Evolutionary conservation across 2,888 invertebrate species (phyloP).

Genomic region (Gryllus longicercus): DNA sequence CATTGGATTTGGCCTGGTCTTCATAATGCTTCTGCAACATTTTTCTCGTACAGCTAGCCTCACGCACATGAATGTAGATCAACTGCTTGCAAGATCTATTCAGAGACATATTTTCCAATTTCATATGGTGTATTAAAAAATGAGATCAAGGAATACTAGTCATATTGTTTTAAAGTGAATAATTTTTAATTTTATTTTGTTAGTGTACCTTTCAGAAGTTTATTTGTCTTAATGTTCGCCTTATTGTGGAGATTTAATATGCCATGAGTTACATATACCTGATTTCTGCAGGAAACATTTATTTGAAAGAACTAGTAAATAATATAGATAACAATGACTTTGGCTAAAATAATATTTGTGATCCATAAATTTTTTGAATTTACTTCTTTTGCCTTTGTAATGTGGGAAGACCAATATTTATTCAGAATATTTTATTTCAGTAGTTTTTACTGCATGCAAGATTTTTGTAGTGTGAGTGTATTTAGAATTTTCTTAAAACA

Average conservation of each 20-base stretch:
- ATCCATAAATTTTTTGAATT: too few relatives aligned
- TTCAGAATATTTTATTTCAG: background rate
- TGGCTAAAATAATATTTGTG: background rate
- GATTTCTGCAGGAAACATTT: too few relatives aligned
- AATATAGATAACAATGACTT: background rate
- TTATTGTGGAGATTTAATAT: background rate
- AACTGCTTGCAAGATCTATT: background rate
- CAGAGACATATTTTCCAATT: background rate
- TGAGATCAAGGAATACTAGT: background rate
- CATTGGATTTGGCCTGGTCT: conserved; percentile 53
- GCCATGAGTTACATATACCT: background rate
- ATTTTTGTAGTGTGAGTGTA: background rate
- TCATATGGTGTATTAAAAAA: background rate
- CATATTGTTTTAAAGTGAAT: background rate
- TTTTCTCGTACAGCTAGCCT: conserved; percentile 36
- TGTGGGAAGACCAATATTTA: background rate
- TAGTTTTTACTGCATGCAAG: background rate
- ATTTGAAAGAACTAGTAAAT: too few relatives aligned
- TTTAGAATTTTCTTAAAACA: background rate
- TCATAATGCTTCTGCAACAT: conserved; percentile 37
- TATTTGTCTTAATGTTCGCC: conserved; percentile 18
- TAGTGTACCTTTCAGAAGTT: background rate
- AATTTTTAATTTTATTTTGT: background rate
- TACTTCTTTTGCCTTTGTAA: background rate
- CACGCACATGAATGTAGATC: background rate